These are phyloP conservation scores for Hemicentrotus pulcherrimus DNA, from an alignment of 35 echinoderm and acorn worm genomes.

Conservation along the genomic window DNA sequence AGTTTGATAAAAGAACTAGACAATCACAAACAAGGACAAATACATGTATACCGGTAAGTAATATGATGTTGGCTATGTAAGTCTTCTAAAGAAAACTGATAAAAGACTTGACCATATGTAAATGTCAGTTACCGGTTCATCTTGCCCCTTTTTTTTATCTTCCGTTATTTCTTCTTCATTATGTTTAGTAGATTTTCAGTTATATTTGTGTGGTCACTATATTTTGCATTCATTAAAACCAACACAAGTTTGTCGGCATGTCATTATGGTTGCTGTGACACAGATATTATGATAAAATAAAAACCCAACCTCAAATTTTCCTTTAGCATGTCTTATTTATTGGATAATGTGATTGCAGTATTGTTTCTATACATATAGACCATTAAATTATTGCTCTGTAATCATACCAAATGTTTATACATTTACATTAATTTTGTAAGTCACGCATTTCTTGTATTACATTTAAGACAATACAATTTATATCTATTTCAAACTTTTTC, in stretches of 20 bases:
- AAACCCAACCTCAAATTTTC: not conserved
- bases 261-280: conserved; percentile 8
- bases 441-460: not conserved
- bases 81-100: not conserved
- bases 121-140: not conserved
- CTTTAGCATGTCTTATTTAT: not conserved
- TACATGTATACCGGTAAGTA: too few relatives aligned
- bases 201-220: not conserved
- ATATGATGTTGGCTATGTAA: not conserved
- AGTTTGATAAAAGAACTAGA: too few relatives aligned
- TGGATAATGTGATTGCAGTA: not conserved
- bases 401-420: not conserved
- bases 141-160: not conserved
- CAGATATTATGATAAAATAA: not conserved
- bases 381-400: too few relatives aligned
- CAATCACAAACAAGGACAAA: too few relatives aligned
- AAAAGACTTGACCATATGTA: not conserved
- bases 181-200: not conserved
- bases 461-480: not conserved
- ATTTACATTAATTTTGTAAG: not conserved
- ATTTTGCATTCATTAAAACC: not conserved
- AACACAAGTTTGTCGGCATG: too few relatives aligned
- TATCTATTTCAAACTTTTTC: not conserved
- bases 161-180: too few relatives aligned
- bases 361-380: not conserved